Conservation (phyloP, 2,113 vertebrate genomes). For the Otis tarda region DNA sequence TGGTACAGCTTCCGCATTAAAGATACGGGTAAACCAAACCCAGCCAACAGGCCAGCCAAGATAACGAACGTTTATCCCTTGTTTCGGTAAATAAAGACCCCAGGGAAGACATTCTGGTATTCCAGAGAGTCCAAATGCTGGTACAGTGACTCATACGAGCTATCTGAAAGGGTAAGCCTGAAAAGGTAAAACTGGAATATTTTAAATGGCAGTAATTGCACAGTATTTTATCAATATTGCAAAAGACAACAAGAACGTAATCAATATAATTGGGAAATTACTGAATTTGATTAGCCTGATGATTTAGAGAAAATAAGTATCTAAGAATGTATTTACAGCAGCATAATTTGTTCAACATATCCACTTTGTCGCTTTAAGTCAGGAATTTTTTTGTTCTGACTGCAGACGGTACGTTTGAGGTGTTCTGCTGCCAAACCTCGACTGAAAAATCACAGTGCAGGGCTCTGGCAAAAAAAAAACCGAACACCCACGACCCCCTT, state of each 20-base stretch:
- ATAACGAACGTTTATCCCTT: not conserved
- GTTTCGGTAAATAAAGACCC: not conserved
- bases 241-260: not conserved
- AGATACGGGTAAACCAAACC: not conserved
- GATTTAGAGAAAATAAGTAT: not conserved
- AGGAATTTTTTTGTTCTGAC: not conserved
- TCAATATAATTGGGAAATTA: not conserved
- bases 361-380: not conserved
- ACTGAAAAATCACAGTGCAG: not conserved
- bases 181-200: not conserved
- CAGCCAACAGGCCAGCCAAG: not conserved
- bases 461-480: not conserved
- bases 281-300: not conserved
- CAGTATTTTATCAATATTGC: not conserved
- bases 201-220: not conserved
- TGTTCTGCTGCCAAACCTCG: not conserved
- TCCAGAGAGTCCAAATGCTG: not conserved
- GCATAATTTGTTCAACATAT: not conserved
- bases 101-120: not conserved
- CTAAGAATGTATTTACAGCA: not conserved
- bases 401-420: not conserved
- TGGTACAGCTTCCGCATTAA: not conserved
- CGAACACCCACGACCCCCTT: accelerated
- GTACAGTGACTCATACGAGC: not conserved
- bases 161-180: not conserved